These are phyloP conservation scores for Netelia melanura DNA, from an alignment of 2,888 invertebrate species.

Conservation along the genomic window DNA sequence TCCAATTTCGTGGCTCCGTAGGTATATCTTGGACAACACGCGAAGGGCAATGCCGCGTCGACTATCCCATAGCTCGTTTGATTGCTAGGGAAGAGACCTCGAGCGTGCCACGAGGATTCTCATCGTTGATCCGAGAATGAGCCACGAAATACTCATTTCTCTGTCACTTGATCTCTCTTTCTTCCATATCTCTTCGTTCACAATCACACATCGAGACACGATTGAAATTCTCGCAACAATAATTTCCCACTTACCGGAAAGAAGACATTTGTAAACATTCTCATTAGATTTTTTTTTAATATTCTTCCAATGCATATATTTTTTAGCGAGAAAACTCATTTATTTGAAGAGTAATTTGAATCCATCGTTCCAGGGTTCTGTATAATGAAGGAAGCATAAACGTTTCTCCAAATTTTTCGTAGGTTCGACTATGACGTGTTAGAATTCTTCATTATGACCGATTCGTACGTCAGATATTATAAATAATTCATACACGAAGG, in stretches of 20 bases:
- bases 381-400: background rate
- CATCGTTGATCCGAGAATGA: conserved; percentile 39
- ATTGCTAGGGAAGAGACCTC: conserved; percentile 33
- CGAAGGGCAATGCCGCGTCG: conserved; percentile 46
- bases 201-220: background rate
- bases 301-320: background rate
- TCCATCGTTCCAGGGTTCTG: too few species aligned
- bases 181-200: background rate
- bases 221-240: background rate
- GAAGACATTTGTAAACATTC: background rate
- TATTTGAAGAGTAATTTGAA: too few species aligned
- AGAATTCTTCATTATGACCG: background rate
- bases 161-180: background rate
- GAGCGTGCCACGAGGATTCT: conserved; percentile 23
- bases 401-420: background rate
- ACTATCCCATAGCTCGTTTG: conserved; percentile 36
- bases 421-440: background rate
- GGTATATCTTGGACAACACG: conserved; percentile 51
- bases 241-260: background rate
- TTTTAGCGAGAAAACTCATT: background rate
- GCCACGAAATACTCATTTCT: background rate
- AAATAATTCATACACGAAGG: conserved; percentile 19
- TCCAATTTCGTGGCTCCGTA: conserved; percentile 56
- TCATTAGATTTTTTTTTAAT: background rate
- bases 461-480: background rate